A percentile compares a stretch with the other conserved stretches of the same genome.
These are phyloP conservation scores for Campylomormyrus tamandua DNA, from an alignment of 2,113 vertebrate genomes.

Conservation along the genomic window DNA sequence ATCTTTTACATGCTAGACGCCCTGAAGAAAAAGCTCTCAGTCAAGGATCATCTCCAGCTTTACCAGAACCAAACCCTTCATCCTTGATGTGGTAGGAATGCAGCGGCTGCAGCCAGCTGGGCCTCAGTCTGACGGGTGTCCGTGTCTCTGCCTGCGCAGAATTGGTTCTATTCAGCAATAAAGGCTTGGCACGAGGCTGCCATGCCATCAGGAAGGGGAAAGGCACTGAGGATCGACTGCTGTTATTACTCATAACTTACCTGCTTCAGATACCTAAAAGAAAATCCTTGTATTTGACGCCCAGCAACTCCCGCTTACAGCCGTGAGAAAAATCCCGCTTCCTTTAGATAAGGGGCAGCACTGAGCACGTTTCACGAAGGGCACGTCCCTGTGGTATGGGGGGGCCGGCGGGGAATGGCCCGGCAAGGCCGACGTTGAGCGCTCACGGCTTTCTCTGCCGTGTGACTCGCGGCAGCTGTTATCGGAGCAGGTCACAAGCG, in stretches of 20 bases:
- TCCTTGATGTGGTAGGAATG: neutral
- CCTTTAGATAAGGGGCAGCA: neutral
- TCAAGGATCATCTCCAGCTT: neutral
- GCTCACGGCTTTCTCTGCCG: neutral
- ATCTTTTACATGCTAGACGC: neutral
- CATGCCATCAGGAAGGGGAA: neutral
- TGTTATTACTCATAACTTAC: neutral
- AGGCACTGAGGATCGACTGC: neutral
- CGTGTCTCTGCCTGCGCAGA: neutral
- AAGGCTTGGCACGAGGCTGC: neutral
- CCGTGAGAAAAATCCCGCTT: neutral
- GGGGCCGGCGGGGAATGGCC: neutral
- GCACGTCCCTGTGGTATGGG: neutral
- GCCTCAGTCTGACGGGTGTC: neutral
- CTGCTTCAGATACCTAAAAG: neutral
- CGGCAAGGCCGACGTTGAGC: neutral
- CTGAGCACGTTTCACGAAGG: neutral
- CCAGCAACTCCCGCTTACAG: neutral
- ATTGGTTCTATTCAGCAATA: neutral
- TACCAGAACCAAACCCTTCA: neutral
- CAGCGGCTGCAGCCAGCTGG: neutral
- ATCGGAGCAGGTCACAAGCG: neutral
- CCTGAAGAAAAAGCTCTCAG: neutral
- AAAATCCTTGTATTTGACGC: neutral
- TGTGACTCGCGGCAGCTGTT: neutral